Percentiles rank a stretch among this genome's conserved stretches.
Evolutionary conservation across 2,797 vertebrate species (phyloP).

Genomic region (Sebastes wilsoni): DNA sequence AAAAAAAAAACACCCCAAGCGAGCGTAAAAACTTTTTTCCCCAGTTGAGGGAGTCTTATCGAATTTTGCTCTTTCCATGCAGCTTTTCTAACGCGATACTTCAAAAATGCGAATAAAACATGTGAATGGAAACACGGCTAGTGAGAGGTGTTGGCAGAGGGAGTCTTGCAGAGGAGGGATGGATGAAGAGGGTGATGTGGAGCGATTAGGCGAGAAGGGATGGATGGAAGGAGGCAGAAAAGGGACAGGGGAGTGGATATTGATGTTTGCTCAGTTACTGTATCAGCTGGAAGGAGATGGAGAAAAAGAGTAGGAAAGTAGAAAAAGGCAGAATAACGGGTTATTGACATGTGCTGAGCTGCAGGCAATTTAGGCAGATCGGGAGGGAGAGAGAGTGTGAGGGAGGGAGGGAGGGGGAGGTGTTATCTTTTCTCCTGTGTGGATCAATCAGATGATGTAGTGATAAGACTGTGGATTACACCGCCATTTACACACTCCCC

Average conservation of each 20-base stretch:
- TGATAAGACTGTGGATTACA: conserved; percentile 79
- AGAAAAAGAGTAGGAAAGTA: conserved; percentile 49
- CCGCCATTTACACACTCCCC: conserved; percentile 69
- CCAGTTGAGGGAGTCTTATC: no score
- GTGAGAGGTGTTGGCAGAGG: not conserved
- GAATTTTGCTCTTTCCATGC: no score
- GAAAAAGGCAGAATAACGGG: conserved; percentile 57
- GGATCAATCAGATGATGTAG: conserved; percentile 83
- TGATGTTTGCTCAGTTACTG: conserved; percentile 53
- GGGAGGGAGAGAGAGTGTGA: conserved; percentile 21
- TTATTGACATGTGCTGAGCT: conserved; percentile 70
- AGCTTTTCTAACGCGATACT: no score
- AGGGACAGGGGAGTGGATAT: conserved; percentile 33
- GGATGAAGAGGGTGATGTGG: conserved; percentile 40
- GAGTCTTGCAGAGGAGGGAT: not conserved
- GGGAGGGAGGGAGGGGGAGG: not conserved
- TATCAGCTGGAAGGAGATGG: conserved; percentile 39
- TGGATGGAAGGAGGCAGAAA: conserved; percentile 20
- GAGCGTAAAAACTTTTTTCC: no score
- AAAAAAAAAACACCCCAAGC: no score
- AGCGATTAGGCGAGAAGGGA: conserved; percentile 1
- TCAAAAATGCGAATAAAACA: no score
- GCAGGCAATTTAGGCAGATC: conserved; percentile 65
- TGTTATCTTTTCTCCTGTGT: conserved; percentile 70
- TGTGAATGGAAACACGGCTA: no score